Conservation (phyloP, 2,888 invertebrate genomes). For the Leucozona laternaria region DNA sequence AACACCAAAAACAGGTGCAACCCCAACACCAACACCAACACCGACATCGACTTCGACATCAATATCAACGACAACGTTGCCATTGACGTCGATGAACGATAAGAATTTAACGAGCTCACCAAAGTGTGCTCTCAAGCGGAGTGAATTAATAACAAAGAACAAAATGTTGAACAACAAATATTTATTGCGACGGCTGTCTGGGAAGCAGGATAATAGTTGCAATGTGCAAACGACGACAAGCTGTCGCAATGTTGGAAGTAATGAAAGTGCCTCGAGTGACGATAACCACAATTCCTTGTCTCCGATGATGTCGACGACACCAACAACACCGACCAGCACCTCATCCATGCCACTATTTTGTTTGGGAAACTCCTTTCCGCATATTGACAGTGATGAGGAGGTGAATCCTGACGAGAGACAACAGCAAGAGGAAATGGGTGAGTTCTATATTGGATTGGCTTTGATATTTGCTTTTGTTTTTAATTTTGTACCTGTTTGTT, state of each 20-base stretch:
- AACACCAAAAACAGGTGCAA: conserved; percentile 58
- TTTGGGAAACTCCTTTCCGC: conserved; percentile 88
- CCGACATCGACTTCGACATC: conserved; percentile 29
- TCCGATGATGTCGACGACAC: conserved; percentile 13
- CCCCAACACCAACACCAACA: conserved; percentile 10
- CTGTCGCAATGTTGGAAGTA: conserved; percentile 81
- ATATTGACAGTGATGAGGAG: conserved; percentile 90
- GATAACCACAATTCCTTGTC: conserved; percentile 74
- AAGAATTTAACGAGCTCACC: conserved; percentile 83
- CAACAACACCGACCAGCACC: conserved; percentile 76
- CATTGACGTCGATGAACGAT: conserved; percentile 76
- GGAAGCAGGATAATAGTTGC: conserved; percentile 80
- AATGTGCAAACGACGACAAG: conserved; percentile 79
- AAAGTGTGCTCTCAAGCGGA: conserved; percentile 83
- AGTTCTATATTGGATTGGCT: conserved; percentile 35
- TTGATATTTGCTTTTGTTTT: not conserved
- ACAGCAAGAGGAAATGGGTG: conserved; percentile 77
- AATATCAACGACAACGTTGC: conserved; percentile 73
- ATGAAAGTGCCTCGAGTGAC: conserved; percentile 80
- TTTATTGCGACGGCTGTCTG: conserved; percentile 82
- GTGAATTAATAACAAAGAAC: conserved; percentile 84
- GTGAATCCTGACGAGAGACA: conserved; percentile 84
- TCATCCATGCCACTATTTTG: conserved; percentile 86
- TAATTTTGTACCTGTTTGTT: not conserved
- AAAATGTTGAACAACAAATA: conserved; percentile 83